Conservation (phyloP, 2,888 invertebrate genomes). For the Lapara coniferarum region DNA sequence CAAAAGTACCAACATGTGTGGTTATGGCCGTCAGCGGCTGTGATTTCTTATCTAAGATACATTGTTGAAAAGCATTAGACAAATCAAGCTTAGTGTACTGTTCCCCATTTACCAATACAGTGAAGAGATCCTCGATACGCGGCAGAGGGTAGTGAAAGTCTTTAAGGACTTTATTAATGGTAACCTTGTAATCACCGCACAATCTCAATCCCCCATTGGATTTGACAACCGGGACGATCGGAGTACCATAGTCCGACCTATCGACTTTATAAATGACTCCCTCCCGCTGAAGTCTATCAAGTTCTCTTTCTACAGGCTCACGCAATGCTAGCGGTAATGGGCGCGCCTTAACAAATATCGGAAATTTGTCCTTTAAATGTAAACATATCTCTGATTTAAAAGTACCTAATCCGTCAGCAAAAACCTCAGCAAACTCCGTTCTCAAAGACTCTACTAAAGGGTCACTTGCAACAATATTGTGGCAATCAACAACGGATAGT, state of each 20-base stretch:
- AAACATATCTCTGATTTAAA: background rate
- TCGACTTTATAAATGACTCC: conserved; percentile 39
- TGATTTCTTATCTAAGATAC: background rate
- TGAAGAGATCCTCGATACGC: background rate
- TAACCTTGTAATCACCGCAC: conserved; percentile 41
- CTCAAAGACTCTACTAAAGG: too few relatives aligned
- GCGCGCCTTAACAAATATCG: conserved; percentile 25
- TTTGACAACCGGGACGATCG: conserved; percentile 42
- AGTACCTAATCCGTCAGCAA: background rate
- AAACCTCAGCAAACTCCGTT: background rate
- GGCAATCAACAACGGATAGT: too few relatives aligned
- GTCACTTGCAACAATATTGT: too few relatives aligned
- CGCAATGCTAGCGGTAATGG: conserved; percentile 6
- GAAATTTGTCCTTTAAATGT: background rate
- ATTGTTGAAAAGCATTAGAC: background rate
- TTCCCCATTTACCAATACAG: background rate
- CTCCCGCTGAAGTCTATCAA: conserved; percentile 35
- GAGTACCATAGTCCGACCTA: conserved; percentile 39
- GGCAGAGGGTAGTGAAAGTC: too few relatives aligned
- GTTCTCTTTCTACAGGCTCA: conserved; percentile 33
- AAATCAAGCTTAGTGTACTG: background rate
- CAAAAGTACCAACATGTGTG: background rate
- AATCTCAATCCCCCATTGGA: conserved; percentile 35
- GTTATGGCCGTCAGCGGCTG: background rate
- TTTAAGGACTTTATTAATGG: conserved; percentile 40